Conservation (phyloP, 2,113 vertebrate species). For the Oryzias melastigma region DNA sequence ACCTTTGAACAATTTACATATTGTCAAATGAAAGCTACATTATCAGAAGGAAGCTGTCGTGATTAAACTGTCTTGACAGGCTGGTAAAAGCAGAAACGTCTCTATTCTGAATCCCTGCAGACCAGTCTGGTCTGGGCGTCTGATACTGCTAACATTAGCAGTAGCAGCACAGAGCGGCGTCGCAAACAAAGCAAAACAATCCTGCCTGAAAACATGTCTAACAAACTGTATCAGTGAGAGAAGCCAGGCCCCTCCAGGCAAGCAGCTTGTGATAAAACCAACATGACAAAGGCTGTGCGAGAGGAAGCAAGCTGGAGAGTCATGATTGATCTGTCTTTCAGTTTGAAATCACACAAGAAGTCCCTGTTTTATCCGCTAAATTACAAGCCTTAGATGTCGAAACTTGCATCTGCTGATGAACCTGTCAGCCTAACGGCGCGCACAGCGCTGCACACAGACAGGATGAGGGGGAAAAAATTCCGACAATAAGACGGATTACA, state of each 20-base stretch:
- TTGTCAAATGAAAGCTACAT: slow-evolving; percentile 55
- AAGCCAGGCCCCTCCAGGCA: slow-evolving; percentile 58
- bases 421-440: slow-evolving; percentile 29
- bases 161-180: slow-evolving; percentile 53
- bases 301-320: slow-evolving; percentile 46
- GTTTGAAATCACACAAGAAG: slow-evolving; percentile 36
- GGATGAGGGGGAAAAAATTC: slow-evolving; percentile 39
- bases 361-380: slow-evolving; percentile 46
- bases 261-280: slow-evolving; percentile 58
- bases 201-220: slow-evolving; percentile 57
- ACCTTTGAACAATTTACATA: slow-evolving; percentile 54
- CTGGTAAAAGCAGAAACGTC: slow-evolving; percentile 28
- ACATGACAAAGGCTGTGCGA: slow-evolving; percentile 53
- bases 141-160: slow-evolving; percentile 43
- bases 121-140: slow-evolving; percentile 45
- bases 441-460: slow-evolving; percentile 2
- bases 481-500: slow-evolving; percentile 57
- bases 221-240: slow-evolving; percentile 62
- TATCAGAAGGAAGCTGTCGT: slow-evolving; percentile 37
- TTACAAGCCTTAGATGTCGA: slow-evolving; percentile 37
- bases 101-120: slow-evolving; percentile 27
- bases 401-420: slow-evolving; percentile 44
- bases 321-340: slow-evolving; percentile 44
- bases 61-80: slow-evolving; percentile 36
- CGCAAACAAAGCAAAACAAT: slow-evolving; percentile 53